phyloP scores from a whole-genome alignment of 2,888 invertebrate species.

The Eumacrocentrus americanus region DNA sequence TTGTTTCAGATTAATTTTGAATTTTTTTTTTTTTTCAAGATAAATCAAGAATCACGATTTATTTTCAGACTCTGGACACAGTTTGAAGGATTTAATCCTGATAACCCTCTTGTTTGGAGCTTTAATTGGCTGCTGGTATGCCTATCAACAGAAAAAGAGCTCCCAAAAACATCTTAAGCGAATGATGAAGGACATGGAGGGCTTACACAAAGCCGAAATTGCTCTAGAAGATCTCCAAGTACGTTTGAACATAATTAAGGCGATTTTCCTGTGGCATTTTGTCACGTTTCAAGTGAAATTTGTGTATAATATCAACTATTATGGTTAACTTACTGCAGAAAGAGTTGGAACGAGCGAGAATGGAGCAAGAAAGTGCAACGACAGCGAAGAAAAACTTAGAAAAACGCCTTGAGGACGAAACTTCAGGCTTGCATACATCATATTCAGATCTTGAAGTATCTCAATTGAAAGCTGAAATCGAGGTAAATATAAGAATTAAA shows the following conservation, averaged over 20 bases:
- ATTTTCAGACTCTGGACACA: conserved; percentile 72
- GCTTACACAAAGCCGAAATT: conserved; percentile 86
- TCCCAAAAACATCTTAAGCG: conserved; percentile 84
- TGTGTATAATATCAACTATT: too few relatives aligned
- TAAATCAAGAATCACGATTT: not conserved
- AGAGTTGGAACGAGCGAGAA: conserved; percentile 80
- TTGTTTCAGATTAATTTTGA: not conserved
- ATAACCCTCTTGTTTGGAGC: conserved; percentile 84
- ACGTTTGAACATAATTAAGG: conserved; percentile 8
- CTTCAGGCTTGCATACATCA: conserved; percentile 74
- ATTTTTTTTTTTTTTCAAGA: conserved; percentile 14
- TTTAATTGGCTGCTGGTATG: conserved; percentile 89
- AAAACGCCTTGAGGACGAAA: conserved; percentile 75
- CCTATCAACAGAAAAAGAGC: conserved; percentile 86
- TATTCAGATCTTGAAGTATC: conserved; percentile 83
- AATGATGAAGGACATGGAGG: conserved; percentile 95
- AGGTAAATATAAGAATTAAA: conserved; percentile 70
- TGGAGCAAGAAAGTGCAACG: conserved; percentile 83
- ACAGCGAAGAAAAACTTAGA: conserved; percentile 84
- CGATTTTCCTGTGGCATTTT: not conserved
- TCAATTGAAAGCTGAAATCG: conserved; percentile 83
- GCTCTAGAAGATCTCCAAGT: conserved; percentile 83
- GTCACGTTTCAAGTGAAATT: not conserved
- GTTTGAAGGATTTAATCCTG: conserved; percentile 89
- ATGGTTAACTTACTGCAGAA: conserved; percentile 60